Conservation (phyloP, 2,113 vertebrate species). For the Erpornis zantholeuca region DNA sequence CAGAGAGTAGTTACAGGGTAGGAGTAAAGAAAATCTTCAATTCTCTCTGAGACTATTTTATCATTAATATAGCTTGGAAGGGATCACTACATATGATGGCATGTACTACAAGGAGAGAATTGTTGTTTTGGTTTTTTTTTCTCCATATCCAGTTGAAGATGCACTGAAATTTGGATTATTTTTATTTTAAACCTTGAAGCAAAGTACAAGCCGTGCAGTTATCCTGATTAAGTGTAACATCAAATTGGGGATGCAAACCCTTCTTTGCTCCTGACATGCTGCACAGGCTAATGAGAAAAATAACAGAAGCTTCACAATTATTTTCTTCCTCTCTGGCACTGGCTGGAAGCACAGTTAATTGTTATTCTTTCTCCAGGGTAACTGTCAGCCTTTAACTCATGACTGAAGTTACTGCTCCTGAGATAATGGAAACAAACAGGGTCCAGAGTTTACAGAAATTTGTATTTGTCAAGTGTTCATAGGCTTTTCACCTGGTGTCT, state of each 20-base stretch:
- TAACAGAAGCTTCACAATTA: neutral
- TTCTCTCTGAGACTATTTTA: neutral
- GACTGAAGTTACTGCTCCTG: neutral
- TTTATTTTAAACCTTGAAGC: neutral
- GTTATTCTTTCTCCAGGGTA: neutral
- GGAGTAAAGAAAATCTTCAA: neutral
- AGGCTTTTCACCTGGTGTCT: neutral
- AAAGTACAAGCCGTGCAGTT: neutral
- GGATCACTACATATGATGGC: too few species aligned
- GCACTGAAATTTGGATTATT: neutral
- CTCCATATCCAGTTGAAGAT: neutral
- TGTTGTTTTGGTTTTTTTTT: too few species aligned
- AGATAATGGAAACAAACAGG: neutral
- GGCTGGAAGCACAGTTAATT: neutral
- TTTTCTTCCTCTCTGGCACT: neutral
- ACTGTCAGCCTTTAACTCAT: neutral
- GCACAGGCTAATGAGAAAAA: neutral
- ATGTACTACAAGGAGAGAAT: neutral
- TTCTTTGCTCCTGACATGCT: neutral
- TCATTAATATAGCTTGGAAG: neutral
- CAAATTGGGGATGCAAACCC: neutral
- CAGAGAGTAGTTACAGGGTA: rapidly evolving
- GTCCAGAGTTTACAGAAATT: neutral
- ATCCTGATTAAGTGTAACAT: neutral
- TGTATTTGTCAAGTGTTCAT: neutral